Percentiles rank a stretch among this genome's conserved stretches.
These are phyloP conservation scores for Alentia gelatinosa DNA, from an alignment of 2,888 invertebrate genomes.

Conservation along the genomic window DNA sequence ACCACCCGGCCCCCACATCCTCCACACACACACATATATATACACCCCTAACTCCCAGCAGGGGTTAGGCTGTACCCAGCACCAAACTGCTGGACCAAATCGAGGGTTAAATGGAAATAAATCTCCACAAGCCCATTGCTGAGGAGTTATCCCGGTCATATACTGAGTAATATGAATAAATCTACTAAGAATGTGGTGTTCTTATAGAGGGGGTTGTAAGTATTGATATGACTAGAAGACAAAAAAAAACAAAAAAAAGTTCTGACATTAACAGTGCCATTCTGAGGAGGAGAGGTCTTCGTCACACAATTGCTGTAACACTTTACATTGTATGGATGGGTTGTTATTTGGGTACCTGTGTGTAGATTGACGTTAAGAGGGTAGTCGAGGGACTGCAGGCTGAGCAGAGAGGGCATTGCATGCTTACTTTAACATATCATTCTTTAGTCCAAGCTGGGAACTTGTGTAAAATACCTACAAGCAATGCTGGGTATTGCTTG, in stretches of 20 bases:
- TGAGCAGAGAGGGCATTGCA: not conserved
- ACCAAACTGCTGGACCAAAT: not conserved
- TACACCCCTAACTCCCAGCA: not conserved
- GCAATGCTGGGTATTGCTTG: slow-evolving; percentile 46
- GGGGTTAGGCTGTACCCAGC: not conserved
- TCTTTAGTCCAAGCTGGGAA: slow-evolving; percentile 40
- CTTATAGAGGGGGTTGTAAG: not conserved
- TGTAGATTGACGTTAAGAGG: not conserved
- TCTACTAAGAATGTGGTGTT: not conserved
- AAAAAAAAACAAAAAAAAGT: not conserved
- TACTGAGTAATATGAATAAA: not conserved
- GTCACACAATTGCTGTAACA: slow-evolving; percentile 43
- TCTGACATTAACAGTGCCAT: slow-evolving; percentile 39
- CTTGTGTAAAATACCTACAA: slow-evolving; percentile 43
- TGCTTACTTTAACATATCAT: slow-evolving; percentile 49
- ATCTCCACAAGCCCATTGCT: not conserved
- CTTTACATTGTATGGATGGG: slow-evolving; percentile 25
- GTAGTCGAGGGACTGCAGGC: not conserved
- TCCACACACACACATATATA: too few species aligned
- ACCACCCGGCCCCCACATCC: too few species aligned
- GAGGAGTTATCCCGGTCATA: not conserved
- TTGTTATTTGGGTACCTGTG: not conserved
- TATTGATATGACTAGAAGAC: not conserved
- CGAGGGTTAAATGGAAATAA: not conserved
- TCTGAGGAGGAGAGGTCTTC: not conserved